Evolutionary conservation across 2,797 vertebrate species (phyloP), one percentile per base, ranked within the genome.

Genomic region (Brachyrhaphis roseni): DNA sequence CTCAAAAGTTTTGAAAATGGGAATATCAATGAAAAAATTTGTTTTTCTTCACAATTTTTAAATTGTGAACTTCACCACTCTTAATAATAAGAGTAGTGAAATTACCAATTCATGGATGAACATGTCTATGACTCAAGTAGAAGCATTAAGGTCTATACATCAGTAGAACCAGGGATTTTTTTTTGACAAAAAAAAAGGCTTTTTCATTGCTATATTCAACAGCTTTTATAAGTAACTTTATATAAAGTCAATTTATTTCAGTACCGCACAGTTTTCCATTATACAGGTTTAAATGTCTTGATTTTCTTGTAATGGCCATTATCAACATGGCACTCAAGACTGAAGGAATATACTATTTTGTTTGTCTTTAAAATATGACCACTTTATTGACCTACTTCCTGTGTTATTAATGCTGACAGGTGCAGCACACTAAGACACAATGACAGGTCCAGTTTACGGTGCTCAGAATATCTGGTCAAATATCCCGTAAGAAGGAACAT

Each of bases 361-460:
- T 74, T 79, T 85, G 79, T 82, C 81, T 76, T 82, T 77, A 55
- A 84, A 75, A 82, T 53, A 28, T 72, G 78, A 64, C 59, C 1
- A 76, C 55, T 39, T 73, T 68, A 51, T 74, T 81, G 86, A 81
- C 88, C 82, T 84, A 80, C 81, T 89, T 86, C 78, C 78, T 86
- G 84, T 89, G 84, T 88, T 83, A 81, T 90, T 86, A 87, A 78
- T 80, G 57, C 75, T 92, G 89, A 88, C 93, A 95, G 91, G 83
- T 92, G 90, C 90, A 92, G 76, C 82, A 85, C 82, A 86, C 70
- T 10, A 86, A 93, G 92, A 86, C 83, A 88, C 82, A 89, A 83
- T 90, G 91, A 92, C 89, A 93, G 89, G 84, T 80, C 87, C 85
- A 90, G 87, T 92, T 92, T 93, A 88, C 84, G 89, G 86, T 82